Conservation (phyloP, 2,113 vertebrate genomes). For the Ailuropoda melanoleuca region DNA sequence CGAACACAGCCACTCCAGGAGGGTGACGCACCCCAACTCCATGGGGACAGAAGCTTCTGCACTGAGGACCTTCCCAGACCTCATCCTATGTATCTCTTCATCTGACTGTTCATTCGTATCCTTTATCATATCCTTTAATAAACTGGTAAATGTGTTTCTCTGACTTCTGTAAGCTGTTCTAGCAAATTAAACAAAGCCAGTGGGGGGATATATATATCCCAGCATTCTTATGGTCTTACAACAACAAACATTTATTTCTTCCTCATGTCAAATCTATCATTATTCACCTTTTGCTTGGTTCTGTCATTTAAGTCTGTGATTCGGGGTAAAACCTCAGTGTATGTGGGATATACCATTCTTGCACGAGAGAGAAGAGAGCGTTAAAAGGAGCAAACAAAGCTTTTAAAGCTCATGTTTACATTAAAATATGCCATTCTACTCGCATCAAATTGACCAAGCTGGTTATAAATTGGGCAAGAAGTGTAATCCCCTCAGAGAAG, state of each 20-base stretch:
- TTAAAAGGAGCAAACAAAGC: background rate
- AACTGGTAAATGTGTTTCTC: background rate
- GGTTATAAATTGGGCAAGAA: background rate
- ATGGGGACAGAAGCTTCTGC: background rate
- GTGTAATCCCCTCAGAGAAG: background rate
- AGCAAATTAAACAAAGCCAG: background rate
- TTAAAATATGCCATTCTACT: background rate
- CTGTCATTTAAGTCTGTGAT: background rate
- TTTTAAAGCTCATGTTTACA: background rate
- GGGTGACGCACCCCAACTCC: background rate
- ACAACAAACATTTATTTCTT: background rate
- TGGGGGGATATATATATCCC: background rate
- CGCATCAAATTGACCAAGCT: background rate
- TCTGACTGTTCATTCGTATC: background rate
- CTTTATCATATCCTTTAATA: background rate
- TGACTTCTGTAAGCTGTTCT: background rate
- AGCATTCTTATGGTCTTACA: background rate
- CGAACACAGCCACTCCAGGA: background rate
- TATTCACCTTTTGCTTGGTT: background rate
- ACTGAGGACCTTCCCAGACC: background rate
- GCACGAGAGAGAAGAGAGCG: background rate
- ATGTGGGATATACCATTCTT: background rate
- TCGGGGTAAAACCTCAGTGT: background rate
- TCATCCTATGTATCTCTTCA: background rate
- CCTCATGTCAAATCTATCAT: background rate